These are phyloP conservation scores for Saccopteryx bilineata DNA, from an alignment of 2,113 vertebrate genomes.

Conservation along the genomic window DNA sequence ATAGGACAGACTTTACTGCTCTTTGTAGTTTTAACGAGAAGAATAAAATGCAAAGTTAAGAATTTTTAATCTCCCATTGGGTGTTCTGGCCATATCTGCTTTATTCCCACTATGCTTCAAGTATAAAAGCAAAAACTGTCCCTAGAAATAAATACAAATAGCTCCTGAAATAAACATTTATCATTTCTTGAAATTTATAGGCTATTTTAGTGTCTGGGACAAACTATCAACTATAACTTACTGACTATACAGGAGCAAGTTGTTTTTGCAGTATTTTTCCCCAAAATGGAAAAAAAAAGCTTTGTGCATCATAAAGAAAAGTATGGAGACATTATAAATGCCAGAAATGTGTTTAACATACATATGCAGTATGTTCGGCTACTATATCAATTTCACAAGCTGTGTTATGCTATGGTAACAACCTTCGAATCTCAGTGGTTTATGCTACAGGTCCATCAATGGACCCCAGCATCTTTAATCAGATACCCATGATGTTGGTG, in stretches of 20 bases:
- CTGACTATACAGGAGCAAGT: neutral
- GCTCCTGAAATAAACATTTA: neutral
- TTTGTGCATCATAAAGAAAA: neutral
- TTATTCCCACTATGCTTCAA: neutral
- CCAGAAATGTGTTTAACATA: neutral
- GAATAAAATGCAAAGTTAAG: neutral
- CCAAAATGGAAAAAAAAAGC: neutral
- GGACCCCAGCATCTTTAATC: neutral
- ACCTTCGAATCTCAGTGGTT: neutral
- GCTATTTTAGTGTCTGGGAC: neutral
- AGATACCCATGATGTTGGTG: neutral
- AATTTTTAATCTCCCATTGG: neutral
- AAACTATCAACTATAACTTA: neutral
- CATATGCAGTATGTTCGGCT: neutral
- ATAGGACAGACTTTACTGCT: neutral
- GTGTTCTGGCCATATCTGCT: neutral
- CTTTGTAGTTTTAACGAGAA: neutral
- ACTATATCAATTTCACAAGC: neutral
- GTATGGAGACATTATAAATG: neutral
- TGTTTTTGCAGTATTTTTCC: neutral
- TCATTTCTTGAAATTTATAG: neutral
- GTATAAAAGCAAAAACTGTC: neutral
- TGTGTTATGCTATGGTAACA: neutral
- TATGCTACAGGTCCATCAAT: neutral
- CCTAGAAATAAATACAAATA: neutral